Base-by-base conservation (phyloP, 2,113 vertebrate genomes). In the Morone chrysops region DNA sequence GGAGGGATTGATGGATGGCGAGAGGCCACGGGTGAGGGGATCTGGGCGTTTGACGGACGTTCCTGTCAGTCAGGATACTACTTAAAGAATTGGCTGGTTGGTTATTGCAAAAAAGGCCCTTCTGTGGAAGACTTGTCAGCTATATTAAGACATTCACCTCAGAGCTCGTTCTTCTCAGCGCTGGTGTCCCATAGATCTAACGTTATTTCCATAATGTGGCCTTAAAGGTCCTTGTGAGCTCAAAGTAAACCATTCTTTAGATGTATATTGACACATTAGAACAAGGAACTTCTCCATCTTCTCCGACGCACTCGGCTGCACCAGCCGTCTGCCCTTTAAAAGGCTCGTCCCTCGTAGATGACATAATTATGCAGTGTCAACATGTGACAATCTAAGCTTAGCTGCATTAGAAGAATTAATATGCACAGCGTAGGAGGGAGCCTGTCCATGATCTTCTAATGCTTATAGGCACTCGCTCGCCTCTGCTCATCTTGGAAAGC, bases 291-390 rank as follows among this genome's bases (percentile, higher is more conserved):
- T 80, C 45, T 72, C 63, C 56, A 70, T 83, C n/a, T n/a, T n/a
- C n/a, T n/a, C n/a, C n/a, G n/a, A 68, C 59, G 53, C 57, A 18
- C 65, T 78, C 41, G 17, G 4, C 80, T 14, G 20, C 66, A 13
- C 63, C 6, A 7, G 70, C 70, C 20, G 25, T 48, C 71, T 89
- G 78, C 84, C 84, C 90, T 90, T 87, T 25, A 65, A 88, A 93
- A 89, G 85, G 72, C 86, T 63, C 1, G 40, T 86, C 59, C 66
- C 75, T 78, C 48, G 60, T 79, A 86, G 87, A 93, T 92, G 89
- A 92, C 89, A 92, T 93, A 93, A 93, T 93, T 94, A 92, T 88
- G 87, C 75, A 56, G 82, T 86, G 92, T 91, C 88, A 90, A 89
- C 65, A 43, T 86, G 90, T 91, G 90, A 92, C 90, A 75, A 86